Evolutionary conservation across 2,113 vertebrate species (phyloP), one percentile per base, ranked within the genome.

Genomic region (Alces alces): DNA sequence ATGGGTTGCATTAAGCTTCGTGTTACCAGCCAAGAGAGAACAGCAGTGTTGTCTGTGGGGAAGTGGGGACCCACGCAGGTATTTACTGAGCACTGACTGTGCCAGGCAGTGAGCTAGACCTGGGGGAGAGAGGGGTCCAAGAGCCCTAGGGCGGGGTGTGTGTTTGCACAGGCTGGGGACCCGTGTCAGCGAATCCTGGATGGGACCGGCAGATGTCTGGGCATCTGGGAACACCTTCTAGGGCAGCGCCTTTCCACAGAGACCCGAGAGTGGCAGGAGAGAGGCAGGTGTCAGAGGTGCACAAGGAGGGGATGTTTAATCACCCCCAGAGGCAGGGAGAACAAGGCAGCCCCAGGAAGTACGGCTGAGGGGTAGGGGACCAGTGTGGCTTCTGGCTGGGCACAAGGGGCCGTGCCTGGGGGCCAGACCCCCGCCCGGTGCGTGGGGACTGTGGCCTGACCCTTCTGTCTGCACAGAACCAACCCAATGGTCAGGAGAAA

Each of bases 131-230:
- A 19, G 57, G 45, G 39, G 23, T 14, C 58, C 28, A 2, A 36
- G 21, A 54, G 55, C 61, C 33, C 36, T 39, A 27, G 54, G 55
- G 21, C 5, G 2, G 0, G 28, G 25, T 64, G 27, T n/a, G 25
- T 9, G 1, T 5, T 11, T 10, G 9, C 33, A 7, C 28, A 6
- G 36, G 36, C 45, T 12, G n/a, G 43, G 64, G 16, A 60, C 57
- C 15, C 11, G 0, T 12, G 33, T 43, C 45, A 2, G 4, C 2
- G 14, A 36, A 5, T 39, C 6, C 13, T 55, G 57, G 17, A 2
- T 3, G 84, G 47, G 50, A 36, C 10, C 0, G 11, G 55, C 0
- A 25, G 30, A 55, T 25, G 6, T 64, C 55, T 36, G 61, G 39
- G 39, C 50, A 6, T 55, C 16, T 61, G 55, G 70, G 84, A 52